Base-by-base conservation (phyloP, 2,113 vertebrate species). In the Panurus biarmicus region DNA sequence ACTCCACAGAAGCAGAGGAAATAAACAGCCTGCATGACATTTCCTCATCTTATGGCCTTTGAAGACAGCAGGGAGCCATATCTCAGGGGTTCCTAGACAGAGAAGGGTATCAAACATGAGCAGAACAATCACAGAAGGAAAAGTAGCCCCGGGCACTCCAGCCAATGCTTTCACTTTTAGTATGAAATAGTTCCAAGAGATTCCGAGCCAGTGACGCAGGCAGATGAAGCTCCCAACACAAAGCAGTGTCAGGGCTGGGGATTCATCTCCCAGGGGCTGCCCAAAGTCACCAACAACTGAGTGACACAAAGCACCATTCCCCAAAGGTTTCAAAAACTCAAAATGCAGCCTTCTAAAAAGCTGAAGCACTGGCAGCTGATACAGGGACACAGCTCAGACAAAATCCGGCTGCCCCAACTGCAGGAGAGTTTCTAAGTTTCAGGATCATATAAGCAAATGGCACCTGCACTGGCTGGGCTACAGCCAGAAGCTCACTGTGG, bases 181-280 rank as follows among this genome's bases (percentile, higher is more conserved):
- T n/a, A 44, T 3, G 5, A 87, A 87, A 48, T 2, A 69, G 82
- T n/a, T 56, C 47, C 70, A 64, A 40, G 40, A 64, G 61, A 78
- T 67, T 61, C 53, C 1, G 0, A 93, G 70, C 51, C 28, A 14
- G 31, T 50, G 23, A 36, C 1, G 0, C 38, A 45, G 44, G 12
- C 60, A 67, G 35, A 81, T 17, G 17, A 79, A 72, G 74, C 36
- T 78, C 38, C 47, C n/a, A 25, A 36, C 65, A 75, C 54, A 94
- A 91, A 26, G 57, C 35, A 7, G 4, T 67, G 57, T 47, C 61
- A 82, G 61, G 67, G 28, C 21, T 57, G 51, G 14, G 70, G 12
- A 87, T 50, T 82, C 22, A 57, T 42, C 81, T 21, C 16, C 33
- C 45, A 70, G 42, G 53, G 60, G 9, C 51, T 74, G 72, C 51